Percentiles rank a stretch among this genome's conserved stretches.
phyloP scores from a whole-genome alignment of 2,888 invertebrate genomes.

The Boloria euphrosyne region DNA sequence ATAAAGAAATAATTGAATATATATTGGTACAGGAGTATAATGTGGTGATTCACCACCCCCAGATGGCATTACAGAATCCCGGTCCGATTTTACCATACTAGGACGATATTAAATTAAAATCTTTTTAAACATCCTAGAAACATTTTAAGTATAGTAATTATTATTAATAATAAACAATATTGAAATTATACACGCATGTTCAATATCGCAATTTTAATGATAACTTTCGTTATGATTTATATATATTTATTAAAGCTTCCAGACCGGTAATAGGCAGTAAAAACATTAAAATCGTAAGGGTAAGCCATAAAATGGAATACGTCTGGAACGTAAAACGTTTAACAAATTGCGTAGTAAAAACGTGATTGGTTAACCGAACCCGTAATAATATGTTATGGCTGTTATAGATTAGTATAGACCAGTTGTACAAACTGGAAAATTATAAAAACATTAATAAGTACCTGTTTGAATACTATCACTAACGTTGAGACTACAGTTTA shows the following conservation, averaged over 20 bases:
- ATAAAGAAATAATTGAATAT: too few species aligned
- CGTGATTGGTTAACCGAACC: constrained; percentile 22
- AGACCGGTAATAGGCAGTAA: constrained; percentile 28
- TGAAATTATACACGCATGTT: constrained; percentile 2
- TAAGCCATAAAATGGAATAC: constrained; percentile 25
- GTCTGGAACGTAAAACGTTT: constrained; percentile 33
- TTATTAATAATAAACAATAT: not conserved
- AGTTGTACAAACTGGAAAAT: constrained; percentile 7
- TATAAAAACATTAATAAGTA: not conserved
- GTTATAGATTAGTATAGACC: constrained; percentile 6
- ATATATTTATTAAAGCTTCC: constrained; percentile 21
- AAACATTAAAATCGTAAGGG: constrained; percentile 28
- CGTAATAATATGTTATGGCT: constrained; percentile 20
- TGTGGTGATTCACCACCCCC: too few species aligned
- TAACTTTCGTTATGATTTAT: constrained; percentile 17
- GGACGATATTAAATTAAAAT: too few species aligned
- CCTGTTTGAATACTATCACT: not conserved
- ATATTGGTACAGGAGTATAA: too few species aligned
- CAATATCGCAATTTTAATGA: constrained; percentile 7
- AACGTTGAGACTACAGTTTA: not conserved
- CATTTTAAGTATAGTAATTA: too few species aligned
- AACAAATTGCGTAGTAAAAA: constrained; percentile 32
- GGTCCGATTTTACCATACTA: too few species aligned
- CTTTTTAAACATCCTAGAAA: too few species aligned
- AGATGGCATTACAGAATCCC: too few species aligned